Evolutionary conservation across 2,797 vertebrate species (phyloP).

Genomic region (Smutsia gigantea): DNA sequence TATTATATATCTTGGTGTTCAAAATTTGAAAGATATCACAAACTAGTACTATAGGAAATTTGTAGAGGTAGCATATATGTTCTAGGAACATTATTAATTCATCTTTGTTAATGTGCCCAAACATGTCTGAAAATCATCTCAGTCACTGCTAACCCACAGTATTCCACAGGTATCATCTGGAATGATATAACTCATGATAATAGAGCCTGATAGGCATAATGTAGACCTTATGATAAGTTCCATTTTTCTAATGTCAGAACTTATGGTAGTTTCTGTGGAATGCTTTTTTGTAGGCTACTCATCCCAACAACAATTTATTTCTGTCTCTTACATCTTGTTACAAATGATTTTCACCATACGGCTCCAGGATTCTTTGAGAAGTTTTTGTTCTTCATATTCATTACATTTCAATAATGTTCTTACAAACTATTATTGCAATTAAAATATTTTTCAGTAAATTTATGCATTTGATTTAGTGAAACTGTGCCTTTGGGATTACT

Average conservation of each 20-base stretch:
- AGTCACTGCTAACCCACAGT: background rate
- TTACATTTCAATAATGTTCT: constrained; percentile 72
- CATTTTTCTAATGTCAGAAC: constrained; percentile 23
- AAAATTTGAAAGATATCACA: constrained; percentile 7
- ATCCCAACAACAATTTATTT: constrained; percentile 64
- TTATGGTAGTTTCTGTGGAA: constrained; percentile 31
- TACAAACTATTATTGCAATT: constrained; percentile 60
- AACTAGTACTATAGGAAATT: background rate
- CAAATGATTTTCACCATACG: constrained; percentile 1
- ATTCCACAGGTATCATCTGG: background rate
- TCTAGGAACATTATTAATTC: constrained; percentile 1
- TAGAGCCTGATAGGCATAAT: constrained; percentile 40
- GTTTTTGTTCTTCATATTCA: constrained; percentile 62
- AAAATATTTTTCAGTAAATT: constrained; percentile 36
- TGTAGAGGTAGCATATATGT: background rate
- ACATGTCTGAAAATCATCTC: background rate
- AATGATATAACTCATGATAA: background rate
- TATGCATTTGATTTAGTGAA: constrained; percentile 66
- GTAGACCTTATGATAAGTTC: constrained; percentile 70
- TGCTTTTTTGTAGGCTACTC: constrained; percentile 62
- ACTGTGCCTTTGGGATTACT: constrained; percentile 65
- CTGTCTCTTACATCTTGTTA: constrained; percentile 44
- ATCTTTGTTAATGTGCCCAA: background rate
- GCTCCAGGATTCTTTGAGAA: constrained; percentile 33
- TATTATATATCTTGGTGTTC: background rate